Percentiles rank a stretch among this genome's conserved stretches.
Evolutionary conservation across 2,888 invertebrate genomes (phyloP).

Genomic region (Oxycera nigricornis): DNA sequence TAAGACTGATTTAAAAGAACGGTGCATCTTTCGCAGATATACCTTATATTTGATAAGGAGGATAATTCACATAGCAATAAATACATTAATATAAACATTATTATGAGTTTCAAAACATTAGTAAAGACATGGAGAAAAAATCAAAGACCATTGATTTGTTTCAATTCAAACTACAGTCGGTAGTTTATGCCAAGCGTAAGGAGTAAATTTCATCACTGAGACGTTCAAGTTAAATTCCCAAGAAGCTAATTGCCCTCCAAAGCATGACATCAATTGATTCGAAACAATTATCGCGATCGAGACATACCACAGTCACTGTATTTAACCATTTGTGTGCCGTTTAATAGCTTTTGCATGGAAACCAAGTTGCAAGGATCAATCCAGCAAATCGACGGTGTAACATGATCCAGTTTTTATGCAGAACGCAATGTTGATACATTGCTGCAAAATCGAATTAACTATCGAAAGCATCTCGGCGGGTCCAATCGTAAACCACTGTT

Average conservation of each 20-base stretch:
- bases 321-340: not conserved
- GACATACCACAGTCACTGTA: not conserved
- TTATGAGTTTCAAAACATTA: no score
- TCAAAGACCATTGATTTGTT: no score
- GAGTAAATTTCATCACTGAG: no score
- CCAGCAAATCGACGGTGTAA: not conserved
- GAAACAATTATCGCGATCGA: not conserved
- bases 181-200: no score
- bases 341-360: not conserved
- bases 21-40: no score
- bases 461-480: conserved; percentile 7
- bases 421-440: not conserved
- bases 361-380: not conserved
- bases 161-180: no score
- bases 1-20: no score
- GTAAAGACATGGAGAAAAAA: no score
- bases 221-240: no score
- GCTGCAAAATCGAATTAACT: not conserved
- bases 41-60: no score
- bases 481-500: not conserved
- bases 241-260: not conserved
- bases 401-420: not conserved
- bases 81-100: no score
- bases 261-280: not conserved
- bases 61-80: no score